Conservation (phyloP, 2,113 vertebrate species). For the Caloenas nicobarica region DNA sequence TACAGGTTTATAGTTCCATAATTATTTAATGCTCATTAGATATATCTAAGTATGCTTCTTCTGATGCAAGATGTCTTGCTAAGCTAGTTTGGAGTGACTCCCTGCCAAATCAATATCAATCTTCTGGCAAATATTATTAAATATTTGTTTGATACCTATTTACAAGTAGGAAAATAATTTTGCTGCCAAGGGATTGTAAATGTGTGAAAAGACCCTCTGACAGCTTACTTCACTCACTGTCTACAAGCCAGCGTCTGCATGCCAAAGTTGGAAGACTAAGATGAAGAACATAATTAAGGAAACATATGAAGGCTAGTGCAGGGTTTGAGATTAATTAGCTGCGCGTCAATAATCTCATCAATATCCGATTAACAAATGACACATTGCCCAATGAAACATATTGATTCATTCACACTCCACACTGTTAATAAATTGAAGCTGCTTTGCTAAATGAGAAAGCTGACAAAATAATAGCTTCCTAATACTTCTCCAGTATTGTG, state of each 20-base stretch:
- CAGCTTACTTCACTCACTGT: slow-evolving; percentile 84
- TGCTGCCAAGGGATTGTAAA: slow-evolving; percentile 76
- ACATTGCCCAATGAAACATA: slow-evolving; percentile 96
- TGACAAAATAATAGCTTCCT: slow-evolving; percentile 84
- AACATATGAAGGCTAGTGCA: slow-evolving; percentile 92
- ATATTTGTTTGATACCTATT: slow-evolving; percentile 83
- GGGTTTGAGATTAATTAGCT: slow-evolving; percentile 97
- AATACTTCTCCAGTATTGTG: slow-evolving; percentile 75
- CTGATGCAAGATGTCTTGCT: slow-evolving; percentile 51
- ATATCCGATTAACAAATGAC: slow-evolving; percentile 99
- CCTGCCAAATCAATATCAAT: slow-evolving; percentile 76
- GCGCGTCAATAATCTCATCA: slow-evolving; percentile 99
- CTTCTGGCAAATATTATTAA: slow-evolving; percentile 78
- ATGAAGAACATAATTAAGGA: slow-evolving; percentile 99
- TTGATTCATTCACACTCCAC: slow-evolving; percentile 93
- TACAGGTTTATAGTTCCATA: slow-evolving; percentile 41
- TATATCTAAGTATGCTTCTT: slow-evolving; percentile 29
- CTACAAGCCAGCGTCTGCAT: slow-evolving; percentile 68
- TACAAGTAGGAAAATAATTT: slow-evolving; percentile 82
- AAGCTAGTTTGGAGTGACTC: slow-evolving; percentile 59
- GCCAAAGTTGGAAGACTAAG: slow-evolving; percentile 88
- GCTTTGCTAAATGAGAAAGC: slow-evolving; percentile 88
- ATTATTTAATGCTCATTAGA: slow-evolving; percentile 60
- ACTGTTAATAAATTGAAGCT: slow-evolving; percentile 95
- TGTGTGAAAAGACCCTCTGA: slow-evolving; percentile 75